A percentile compares a stretch with the other conserved stretches of the same genome.
These are phyloP conservation scores for Matsumyia berberina DNA, from an alignment of 2,888 invertebrate genomes.

Conservation along the genomic window DNA sequence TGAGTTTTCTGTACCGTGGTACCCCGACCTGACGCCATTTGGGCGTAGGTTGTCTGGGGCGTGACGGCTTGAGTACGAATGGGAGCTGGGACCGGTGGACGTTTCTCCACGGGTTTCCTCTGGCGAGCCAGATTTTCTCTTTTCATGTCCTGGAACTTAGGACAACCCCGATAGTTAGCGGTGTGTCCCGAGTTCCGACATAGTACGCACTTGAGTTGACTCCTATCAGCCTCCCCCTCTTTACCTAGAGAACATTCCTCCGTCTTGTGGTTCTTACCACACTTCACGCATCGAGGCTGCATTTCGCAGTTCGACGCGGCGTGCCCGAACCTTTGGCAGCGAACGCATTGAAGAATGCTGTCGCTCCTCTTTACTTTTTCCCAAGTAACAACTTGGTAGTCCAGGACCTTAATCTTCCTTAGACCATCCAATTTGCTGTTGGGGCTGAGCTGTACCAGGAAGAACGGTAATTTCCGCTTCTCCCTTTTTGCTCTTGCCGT, in stretches of 20 bases:
- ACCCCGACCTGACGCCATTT: constrained; percentile 13
- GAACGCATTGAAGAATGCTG: constrained; percentile 2
- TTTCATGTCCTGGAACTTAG: not conserved
- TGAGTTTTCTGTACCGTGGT: not conserved
- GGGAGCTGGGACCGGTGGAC: not conserved
- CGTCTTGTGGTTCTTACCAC: not conserved
- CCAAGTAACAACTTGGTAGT: constrained; percentile 9
- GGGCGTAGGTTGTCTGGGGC: constrained; percentile 2
- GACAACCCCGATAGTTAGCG: not conserved
- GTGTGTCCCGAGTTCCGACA: not conserved
- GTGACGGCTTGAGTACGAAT: not conserved
- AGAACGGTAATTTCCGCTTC: constrained; percentile 8
- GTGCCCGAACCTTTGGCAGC: constrained; percentile 20
- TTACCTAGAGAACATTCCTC: not conserved
- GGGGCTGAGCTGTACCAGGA: not conserved
- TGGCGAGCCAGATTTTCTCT: not conserved
- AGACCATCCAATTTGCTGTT: not conserved
- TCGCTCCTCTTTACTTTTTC: constrained; percentile 6
- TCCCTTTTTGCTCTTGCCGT: constrained; percentile 7
- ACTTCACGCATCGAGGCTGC: constrained; percentile 2
- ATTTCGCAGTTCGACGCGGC: constrained; percentile 8
- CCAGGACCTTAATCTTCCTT: not conserved
- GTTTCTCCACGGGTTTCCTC: not conserved
- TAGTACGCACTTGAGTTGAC: not conserved
- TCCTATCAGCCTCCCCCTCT: not conserved